Evolutionary conservation across 1,140 invertebrate species (phyloP).

Genomic region (Araneus ventricosus): DNA sequence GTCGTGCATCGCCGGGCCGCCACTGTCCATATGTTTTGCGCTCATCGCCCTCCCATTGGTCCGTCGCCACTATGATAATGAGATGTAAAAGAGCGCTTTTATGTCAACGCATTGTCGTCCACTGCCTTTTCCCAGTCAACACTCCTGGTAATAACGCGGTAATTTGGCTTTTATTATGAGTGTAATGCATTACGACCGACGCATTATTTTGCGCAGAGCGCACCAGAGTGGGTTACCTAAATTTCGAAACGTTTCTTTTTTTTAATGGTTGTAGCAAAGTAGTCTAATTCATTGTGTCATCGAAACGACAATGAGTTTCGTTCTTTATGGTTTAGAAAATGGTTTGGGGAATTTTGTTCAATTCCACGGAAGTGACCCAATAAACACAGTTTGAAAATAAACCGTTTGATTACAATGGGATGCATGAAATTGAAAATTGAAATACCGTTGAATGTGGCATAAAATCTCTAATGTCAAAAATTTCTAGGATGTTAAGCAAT

Average conservation of each 20-base stretch:
- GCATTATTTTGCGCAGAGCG: neutral
- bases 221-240: neutral
- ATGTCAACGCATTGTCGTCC: conserved; percentile 32
- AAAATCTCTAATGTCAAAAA: too few species aligned
- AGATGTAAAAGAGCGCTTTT: conserved; percentile 48
- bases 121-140: neutral
- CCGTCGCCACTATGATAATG: conserved; percentile 20
- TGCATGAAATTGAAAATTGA: too few species aligned
- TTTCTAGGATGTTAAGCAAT: too few species aligned
- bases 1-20: conserved; percentile 11
- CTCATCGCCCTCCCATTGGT: conserved; percentile 26
- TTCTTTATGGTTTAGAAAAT: neutral
- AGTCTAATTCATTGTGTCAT: neutral
- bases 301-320: neutral
- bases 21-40: conserved; percentile 39
- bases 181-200: neutral
- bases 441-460: too few species aligned
- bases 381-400: neutral
- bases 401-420: neutral
- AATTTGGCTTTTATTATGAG: conserved; percentile 1
- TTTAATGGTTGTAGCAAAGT: neutral
- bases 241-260: neutral
- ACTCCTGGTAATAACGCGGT: neutral
- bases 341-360: neutral
- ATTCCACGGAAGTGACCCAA: neutral